Evolutionary conservation across 2,113 vertebrate species (phyloP).

Genomic region (Rhinichthys klamathensis): DNA sequence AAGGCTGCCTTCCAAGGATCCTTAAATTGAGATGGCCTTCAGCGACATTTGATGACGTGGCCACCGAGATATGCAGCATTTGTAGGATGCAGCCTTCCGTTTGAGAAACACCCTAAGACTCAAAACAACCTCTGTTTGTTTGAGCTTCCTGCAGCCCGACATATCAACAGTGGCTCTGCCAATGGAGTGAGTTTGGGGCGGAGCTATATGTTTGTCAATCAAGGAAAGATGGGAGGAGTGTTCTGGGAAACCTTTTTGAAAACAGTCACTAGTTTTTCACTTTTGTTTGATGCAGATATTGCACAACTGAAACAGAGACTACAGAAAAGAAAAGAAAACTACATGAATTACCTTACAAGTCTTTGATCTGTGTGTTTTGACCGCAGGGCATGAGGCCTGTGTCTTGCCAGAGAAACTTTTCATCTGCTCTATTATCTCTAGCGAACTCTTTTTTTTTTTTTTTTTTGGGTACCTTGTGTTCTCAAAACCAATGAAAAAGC

Average conservation of each 20-base stretch:
- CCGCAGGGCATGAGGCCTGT: conserved; percentile 12
- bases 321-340: not conserved
- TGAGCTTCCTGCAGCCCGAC: not conserved
- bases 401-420: not conserved
- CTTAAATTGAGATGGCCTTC: too few relatives aligned
- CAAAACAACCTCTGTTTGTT: not conserved
- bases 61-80: too few relatives aligned
- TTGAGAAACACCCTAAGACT: not conserved
- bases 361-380: conserved; percentile 27
- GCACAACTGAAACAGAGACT: not conserved
- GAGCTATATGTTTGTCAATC: not conserved
- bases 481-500: not conserved
- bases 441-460: not conserved
- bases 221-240: not conserved
- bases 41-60: too few relatives aligned
- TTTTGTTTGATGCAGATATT: not conserved
- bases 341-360: not conserved
- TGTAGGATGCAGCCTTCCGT: too few relatives aligned
- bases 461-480: not conserved
- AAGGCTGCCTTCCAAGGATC: too few relatives aligned
- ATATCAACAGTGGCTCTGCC: not conserved
- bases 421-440: not conserved
- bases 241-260: not conserved
- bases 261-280: not conserved
- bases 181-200: not conserved